Conservation (phyloP, 1,140 invertebrate species). For the Saccostrea cuccullata region DNA sequence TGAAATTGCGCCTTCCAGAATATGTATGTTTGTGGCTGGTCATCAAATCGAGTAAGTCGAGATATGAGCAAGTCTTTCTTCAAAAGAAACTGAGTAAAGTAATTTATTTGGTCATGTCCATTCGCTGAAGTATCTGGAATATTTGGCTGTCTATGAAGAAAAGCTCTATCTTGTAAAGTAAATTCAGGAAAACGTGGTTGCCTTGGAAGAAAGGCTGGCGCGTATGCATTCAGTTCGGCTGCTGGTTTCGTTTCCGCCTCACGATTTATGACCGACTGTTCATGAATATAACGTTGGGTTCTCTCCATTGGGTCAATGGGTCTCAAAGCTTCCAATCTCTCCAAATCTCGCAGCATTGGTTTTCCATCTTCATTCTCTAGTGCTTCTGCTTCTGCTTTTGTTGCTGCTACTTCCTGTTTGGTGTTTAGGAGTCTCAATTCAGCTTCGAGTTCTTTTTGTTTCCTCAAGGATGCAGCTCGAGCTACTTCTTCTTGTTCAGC, state of each 20-base stretch:
- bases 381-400: no score
- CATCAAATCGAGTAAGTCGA: not conserved
- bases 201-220: not conserved
- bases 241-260: not conserved
- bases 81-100: constrained; percentile 21
- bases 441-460: constrained; percentile 1
- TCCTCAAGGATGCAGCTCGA: not conserved
- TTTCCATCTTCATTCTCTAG: no score
- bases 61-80: constrained; percentile 33
- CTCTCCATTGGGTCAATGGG: not conserved
- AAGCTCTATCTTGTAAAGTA: no score
- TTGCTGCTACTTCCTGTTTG: not conserved
- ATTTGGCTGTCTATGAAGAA: no score
- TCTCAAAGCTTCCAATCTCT: no score
- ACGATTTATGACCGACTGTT: not conserved
- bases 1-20: not conserved
- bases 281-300: not conserved
- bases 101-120: not conserved
- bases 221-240: not conserved
- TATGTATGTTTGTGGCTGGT: not conserved
- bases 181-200: not conserved
- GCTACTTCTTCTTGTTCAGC: not conserved
- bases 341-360: no score
- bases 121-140: not conserved
- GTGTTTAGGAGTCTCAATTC: not conserved